A percentile compares a stretch with the other conserved stretches of the same genome.
Evolutionary conservation across 1,140 invertebrate species (phyloP).

Genomic region (Tetraneura akinire): DNA sequence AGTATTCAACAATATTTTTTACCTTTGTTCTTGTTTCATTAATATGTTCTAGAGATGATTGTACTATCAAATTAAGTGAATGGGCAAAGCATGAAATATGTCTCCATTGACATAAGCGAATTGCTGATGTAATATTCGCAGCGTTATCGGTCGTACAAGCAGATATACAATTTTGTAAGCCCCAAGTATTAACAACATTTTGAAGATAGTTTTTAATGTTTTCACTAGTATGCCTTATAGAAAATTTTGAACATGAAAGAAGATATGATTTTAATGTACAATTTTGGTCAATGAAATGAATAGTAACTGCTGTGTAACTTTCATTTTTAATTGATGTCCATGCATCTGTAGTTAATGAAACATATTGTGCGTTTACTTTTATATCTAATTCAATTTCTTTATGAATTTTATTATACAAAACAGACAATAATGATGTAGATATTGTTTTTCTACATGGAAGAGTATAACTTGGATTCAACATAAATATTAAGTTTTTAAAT

Average conservation of each 20-base stretch:
- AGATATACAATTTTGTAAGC: conserved; percentile 26
- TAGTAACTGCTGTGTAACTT: conserved; percentile 54
- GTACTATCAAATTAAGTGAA: conserved; percentile 46
- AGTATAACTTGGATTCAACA: conserved; percentile 55
- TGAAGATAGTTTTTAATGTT: conserved; percentile 17
- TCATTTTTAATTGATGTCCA: conserved; percentile 56
- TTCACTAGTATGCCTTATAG: conserved; percentile 52
- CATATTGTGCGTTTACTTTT: conserved; percentile 27
- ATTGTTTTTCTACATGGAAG: conserved; percentile 56
- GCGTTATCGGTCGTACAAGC: conserved; percentile 50
- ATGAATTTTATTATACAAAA: conserved; percentile 52
- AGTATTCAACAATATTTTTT: conserved; percentile 55
- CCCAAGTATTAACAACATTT: conserved; percentile 29
- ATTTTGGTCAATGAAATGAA: conserved; percentile 55
- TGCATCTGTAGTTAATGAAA: conserved; percentile 55
- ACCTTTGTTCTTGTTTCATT: conserved; percentile 50
- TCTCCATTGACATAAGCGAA: conserved; percentile 49
- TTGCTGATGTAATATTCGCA: conserved; percentile 52
- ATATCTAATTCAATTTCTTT: conserved; percentile 49
- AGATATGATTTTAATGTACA: conserved; percentile 51
- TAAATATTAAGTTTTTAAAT: conserved; percentile 54
- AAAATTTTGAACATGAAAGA: conserved; percentile 53
- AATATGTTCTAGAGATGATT: conserved; percentile 34
- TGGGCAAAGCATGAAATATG: conserved; percentile 51
- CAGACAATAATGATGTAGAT: conserved; percentile 53